Conservation (phyloP, 1,140 invertebrate genomes). For the Solenopsis invicta region DNA sequence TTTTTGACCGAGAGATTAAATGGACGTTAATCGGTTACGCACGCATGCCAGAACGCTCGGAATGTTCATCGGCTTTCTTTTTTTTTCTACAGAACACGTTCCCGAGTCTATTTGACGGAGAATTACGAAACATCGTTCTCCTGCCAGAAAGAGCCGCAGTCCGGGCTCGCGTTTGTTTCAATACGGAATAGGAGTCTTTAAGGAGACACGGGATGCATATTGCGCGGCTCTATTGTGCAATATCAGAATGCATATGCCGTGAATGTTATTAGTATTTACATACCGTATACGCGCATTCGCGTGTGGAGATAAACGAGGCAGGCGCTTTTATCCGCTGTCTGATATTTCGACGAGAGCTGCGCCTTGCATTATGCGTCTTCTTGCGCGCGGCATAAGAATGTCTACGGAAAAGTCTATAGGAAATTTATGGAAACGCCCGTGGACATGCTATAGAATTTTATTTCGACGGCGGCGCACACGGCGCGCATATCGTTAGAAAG, state of each 20-base stretch:
- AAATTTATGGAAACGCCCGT: constrained; percentile 41
- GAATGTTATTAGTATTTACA: constrained; percentile 47
- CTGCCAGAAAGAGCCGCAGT: background rate
- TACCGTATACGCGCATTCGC: background rate
- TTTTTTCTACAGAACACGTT: background rate
- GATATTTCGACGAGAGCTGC: constrained; percentile 31
- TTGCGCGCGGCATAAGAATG: background rate
- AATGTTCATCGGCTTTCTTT: background rate
- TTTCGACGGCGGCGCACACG: background rate
- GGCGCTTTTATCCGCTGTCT: constrained; percentile 13
- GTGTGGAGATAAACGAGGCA: constrained; percentile 13
- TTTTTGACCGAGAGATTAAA: constrained; percentile 40
- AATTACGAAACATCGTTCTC: background rate
- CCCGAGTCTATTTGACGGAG: background rate
- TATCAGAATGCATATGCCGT: background rate
- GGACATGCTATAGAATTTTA: constrained; percentile 45
- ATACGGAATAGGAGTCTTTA: background rate
- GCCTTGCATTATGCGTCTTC: constrained; percentile 22
- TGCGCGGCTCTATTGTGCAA: background rate
- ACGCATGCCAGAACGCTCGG: background rate
- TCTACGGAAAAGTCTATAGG: constrained; percentile 29
- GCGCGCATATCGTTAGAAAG: constrained; percentile 2
- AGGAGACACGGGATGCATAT: background rate
- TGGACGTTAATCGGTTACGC: background rate
- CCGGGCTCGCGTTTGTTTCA: background rate